Evolutionary conservation across 2,888 invertebrate genomes (phyloP), one percentile per base, ranked within the genome.

Genomic region (Limnephilus marmoratus): DNA sequence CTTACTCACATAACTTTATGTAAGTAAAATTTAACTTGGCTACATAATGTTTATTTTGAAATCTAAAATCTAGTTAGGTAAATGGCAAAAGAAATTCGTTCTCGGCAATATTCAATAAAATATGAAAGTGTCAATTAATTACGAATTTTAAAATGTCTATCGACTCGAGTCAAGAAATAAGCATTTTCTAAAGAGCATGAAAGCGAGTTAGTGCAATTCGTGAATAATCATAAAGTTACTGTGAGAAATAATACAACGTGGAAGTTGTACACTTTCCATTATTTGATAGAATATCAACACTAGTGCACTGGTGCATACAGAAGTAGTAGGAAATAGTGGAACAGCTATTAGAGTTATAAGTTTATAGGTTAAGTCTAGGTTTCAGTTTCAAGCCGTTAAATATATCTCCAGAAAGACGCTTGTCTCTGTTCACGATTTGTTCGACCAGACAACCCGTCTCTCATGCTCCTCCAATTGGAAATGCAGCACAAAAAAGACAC

Each of bases 401-500:
- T 83, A 45, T 86, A 37, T 45, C 85, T 29, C 41, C 85, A 45
- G 68, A 68, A 80, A 37, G 91, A 29, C 85, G 37, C 29, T n/a
- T 82, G 85, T 88, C 88, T 82, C 81, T 49, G 91, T 91, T 91
- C 91, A 91, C 91, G 91, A 91, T 91, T 90, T 91, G 87, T 89
- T 92, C 92, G 81, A 82, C 15, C 81, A 87, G 90, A 68, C 92
- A 92, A 93, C 93, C 93, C 93, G 45, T 92, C 93, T 93, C 93
- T 93, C 93, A 93, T 93, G 93, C 93, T 93, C 93, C 94, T 94
- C 93, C 94, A 92, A 92, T 93, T 90, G 90, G 93, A 92, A 94
- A 93, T 92, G 94, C 94, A 92, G 94, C 94, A 92, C 93, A 93
- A 92, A 93, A 91, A 90, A 94, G 85, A 91, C 85, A 91, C 49